These are phyloP conservation scores for Catostylus mosaicus DNA, from an alignment of 30 jellyfish, hydroid and myxozoan species.

Conservation along the genomic window DNA sequence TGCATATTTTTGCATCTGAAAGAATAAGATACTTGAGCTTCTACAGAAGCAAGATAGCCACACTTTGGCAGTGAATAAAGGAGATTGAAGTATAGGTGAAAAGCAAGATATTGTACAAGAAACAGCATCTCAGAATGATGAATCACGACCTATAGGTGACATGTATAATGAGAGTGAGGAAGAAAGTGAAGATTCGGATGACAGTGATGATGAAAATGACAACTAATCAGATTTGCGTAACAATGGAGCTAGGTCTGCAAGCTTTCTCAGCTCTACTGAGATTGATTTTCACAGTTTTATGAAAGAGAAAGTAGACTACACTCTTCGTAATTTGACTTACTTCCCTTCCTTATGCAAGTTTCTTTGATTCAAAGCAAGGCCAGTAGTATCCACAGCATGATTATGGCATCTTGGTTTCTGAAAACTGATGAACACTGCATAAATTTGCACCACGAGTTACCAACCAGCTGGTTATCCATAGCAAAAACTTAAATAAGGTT, in stretches of 20 bases:
- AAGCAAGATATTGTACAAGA: background rate
- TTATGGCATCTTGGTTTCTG: too few species aligned
- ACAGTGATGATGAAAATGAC: background rate
- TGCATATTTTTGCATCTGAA: too few species aligned
- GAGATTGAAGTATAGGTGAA: background rate
- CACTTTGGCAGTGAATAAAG: background rate
- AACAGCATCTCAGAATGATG: background rate
- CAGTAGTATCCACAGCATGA: too few species aligned
- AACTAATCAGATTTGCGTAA: background rate
- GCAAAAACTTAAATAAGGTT: too few species aligned
- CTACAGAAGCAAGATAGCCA: conserved; percentile 4
- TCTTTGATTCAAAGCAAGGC: too few species aligned
- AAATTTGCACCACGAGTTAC: too few species aligned
- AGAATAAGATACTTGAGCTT: too few species aligned
- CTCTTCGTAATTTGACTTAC: too few species aligned
- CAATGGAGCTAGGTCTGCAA: conserved; percentile 2
- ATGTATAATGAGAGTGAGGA: background rate
- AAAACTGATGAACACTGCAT: too few species aligned
- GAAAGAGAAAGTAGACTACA: too few species aligned
- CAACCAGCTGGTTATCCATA: too few species aligned
- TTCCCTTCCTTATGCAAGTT: too few species aligned
- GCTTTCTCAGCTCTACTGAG: background rate
- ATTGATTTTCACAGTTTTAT: conserved; percentile 14
- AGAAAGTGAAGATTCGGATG: background rate
- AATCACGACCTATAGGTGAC: background rate